phyloP scores from a whole-genome alignment of 2,113 vertebrate genomes.

The Tragelaphus strepsiceros region DNA sequence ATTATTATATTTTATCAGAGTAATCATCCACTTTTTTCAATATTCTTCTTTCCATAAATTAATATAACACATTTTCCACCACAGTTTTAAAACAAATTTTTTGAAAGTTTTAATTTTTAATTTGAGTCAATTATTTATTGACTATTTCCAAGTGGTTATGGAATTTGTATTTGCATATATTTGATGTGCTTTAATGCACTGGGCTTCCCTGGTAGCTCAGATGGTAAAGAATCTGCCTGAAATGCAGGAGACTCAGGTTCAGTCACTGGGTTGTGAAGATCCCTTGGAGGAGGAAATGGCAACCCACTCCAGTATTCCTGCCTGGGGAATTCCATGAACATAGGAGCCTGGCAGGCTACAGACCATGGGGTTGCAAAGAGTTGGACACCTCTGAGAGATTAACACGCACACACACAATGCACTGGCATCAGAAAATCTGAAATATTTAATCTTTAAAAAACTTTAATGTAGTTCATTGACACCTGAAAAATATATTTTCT shows the following conservation, averaged over 20 bases:
- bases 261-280: not conserved
- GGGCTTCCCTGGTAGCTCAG: not conserved
- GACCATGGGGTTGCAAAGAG: not conserved
- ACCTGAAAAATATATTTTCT: not conserved
- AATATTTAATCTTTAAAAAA: not conserved
- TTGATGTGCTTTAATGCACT: not conserved
- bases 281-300: not conserved
- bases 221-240: not conserved
- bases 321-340: not conserved
- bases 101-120: not conserved
- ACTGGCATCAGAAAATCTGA: not conserved
- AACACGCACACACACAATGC: not conserved
- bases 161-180: not conserved
- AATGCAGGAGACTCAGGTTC: not conserved
- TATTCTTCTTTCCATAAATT: not conserved
- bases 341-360: not conserved
- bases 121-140: not conserved
- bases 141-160: not conserved
- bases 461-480: not conserved
- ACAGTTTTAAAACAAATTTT: not conserved
- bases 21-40: not conserved
- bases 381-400: not conserved
- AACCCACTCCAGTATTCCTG: not conserved
- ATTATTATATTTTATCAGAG: not conserved
- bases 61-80: not conserved